Conservation (phyloP, 1,140 invertebrate genomes). For the Conus ventricosus region DNA sequence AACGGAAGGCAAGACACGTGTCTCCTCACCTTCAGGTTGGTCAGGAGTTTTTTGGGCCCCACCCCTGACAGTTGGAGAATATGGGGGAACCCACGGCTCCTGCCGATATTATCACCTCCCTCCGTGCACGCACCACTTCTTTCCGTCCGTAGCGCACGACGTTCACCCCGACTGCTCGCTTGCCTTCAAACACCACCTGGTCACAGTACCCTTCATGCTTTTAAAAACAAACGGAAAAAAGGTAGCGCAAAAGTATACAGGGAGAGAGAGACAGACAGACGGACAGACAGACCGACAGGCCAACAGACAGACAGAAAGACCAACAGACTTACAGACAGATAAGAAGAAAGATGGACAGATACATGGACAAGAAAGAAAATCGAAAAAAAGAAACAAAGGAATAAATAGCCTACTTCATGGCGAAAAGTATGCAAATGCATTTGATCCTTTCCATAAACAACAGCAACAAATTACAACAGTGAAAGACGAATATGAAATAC, state of each 20-base stretch:
- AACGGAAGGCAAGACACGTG: too few species aligned
- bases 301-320: neutral
- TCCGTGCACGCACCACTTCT: constrained; percentile 80
- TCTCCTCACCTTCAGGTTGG: constrained; percentile 48
- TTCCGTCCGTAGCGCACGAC: constrained; percentile 69
- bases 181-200: constrained; percentile 51
- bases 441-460: too few species aligned
- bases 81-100: constrained; percentile 91
- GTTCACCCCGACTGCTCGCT: constrained; percentile 64
- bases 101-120: constrained; percentile 87
- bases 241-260: neutral
- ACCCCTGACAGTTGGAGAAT: constrained; percentile 92
- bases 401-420: too few species aligned
- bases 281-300: neutral
- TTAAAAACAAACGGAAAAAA: neutral
- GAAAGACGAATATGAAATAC: too few species aligned
- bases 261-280: neutral
- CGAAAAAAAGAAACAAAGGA: too few species aligned
- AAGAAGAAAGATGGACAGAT: neutral
- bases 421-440: too few species aligned
- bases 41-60: constrained; percentile 79
- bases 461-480: too few species aligned
- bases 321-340: neutral
- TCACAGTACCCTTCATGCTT: neutral
- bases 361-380: neutral